A percentile compares a stretch with the other conserved stretches of the same genome.
Evolutionary conservation across 2,888 invertebrate species (phyloP).

Genomic region (Rhimphoctona megacephalus): DNA sequence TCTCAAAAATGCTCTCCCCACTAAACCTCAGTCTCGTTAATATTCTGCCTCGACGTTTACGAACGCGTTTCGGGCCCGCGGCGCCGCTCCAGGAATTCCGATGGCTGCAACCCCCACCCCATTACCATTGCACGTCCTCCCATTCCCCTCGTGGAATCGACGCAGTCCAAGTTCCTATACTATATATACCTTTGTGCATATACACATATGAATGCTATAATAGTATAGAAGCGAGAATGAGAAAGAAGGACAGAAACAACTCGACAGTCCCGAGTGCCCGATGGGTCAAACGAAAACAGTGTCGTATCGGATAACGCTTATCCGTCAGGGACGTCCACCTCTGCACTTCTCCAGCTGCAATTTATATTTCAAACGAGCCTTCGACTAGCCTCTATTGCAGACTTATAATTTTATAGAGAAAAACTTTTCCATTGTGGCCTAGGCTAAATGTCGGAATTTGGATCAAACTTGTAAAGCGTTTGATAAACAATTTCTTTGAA

Average conservation of each 20-base stretch:
- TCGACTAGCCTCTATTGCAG: constrained; percentile 27
- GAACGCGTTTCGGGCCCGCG: constrained; percentile 69
- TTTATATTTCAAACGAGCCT: constrained; percentile 53
- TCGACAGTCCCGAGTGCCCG: constrained; percentile 60
- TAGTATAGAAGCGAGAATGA: constrained; percentile 7
- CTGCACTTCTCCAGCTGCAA: constrained; percentile 62
- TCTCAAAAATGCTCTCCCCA: constrained; percentile 26
- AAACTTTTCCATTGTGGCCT: neutral
- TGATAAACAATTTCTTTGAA: neutral
- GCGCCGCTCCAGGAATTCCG: constrained; percentile 73
- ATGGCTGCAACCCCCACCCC: constrained; percentile 65
- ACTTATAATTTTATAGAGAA: constrained; percentile 9
- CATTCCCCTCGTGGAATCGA: constrained; percentile 52
- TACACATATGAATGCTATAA: constrained; percentile 4
- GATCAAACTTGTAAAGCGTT: neutral
- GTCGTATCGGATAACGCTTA: constrained; percentile 73
- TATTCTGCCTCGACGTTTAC: constrained; percentile 76
- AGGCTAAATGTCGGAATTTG: neutral
- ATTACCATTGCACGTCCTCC: constrained; percentile 50
- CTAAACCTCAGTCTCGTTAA: constrained; percentile 58
- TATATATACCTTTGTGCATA: neutral
- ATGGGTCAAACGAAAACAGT: constrained; percentile 74
- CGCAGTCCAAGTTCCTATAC: constrained; percentile 30
- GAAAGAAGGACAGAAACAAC: constrained; percentile 26
- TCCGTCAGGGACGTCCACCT: constrained; percentile 67